Conservation (phyloP, 2,888 invertebrate genomes). For the Drosophila koepferae region DNA sequence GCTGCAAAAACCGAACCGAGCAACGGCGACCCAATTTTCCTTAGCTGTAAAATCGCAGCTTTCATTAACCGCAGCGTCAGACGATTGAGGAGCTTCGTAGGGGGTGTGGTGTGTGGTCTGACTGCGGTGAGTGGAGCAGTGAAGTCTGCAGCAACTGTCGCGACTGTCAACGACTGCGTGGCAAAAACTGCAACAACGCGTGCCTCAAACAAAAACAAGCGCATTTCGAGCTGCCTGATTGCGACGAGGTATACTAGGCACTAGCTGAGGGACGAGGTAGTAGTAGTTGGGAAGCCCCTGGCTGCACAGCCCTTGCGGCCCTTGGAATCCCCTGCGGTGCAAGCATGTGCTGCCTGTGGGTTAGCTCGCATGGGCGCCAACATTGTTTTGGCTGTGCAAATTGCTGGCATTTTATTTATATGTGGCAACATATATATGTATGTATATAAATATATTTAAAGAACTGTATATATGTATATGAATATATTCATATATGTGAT, state of each 20-base stretch:
- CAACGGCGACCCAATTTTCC: constrained; percentile 67
- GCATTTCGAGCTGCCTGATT: constrained; percentile 37
- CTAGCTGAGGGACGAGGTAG: background rate
- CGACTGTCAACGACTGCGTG: constrained; percentile 58
- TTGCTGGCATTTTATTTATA: constrained; percentile 24
- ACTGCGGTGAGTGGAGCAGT: background rate
- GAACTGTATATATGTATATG: background rate
- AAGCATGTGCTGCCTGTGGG: constrained; percentile 6
- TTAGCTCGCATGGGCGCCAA: constrained; percentile 2
- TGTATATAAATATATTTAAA: background rate
- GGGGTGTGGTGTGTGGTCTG: too few species aligned
- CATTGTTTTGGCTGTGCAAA: constrained; percentile 40
- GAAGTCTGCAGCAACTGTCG: constrained; percentile 41
- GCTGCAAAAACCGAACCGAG: constrained; percentile 40
- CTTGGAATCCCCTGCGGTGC: background rate
- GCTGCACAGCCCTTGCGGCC: background rate
- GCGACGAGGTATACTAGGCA: background rate
- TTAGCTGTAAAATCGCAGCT: constrained; percentile 66
- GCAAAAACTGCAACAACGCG: constrained; percentile 28
- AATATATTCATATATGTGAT: background rate
- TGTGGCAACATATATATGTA: background rate
- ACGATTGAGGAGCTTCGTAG: constrained; percentile 33
- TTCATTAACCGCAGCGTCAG: constrained; percentile 75
- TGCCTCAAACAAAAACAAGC: constrained; percentile 31
- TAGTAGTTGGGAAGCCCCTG: background rate